Evolutionary conservation across 2,797 vertebrate genomes (phyloP), one percentile per base, ranked within the genome.

Genomic region (Micromesistius poutassou): DNA sequence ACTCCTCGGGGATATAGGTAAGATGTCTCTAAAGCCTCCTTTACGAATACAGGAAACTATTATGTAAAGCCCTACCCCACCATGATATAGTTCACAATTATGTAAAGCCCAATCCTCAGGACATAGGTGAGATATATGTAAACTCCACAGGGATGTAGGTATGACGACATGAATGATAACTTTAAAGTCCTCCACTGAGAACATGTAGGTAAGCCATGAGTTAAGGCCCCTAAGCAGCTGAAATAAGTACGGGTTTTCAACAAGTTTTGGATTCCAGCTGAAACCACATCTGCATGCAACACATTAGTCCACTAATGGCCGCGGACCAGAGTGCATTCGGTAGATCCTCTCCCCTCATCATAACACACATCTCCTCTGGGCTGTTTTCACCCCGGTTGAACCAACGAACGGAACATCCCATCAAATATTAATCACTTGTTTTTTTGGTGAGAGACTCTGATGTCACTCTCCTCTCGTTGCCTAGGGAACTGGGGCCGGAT

Each of bases 401-500:
- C 36, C 72, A 73, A 10, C 5, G 10, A 10, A 38, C 72, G 4
- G 72, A 12, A 30, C 33, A 13, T 40, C 36, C 25, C 1, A 25
- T 40, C 35, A 73, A n/a, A 38, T 73, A 73, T 73, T 25, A 55
- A 50, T 55, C 74, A 66, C 19, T 36, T 73, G 33, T 25, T 19
- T 74, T 30, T 46, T 31, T 30, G 73, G 30, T 14, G 40, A 42
- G 40, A 42, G 40, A 42, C 40, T 13, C 8, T 12, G 25, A 73
- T 19, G 42, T 30, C 42, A 46, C 31, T 9, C 76, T 78, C 8
- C 83, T 82, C 83, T 85, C 74, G 55, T 80, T 76, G 46, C 77
- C 30, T 74, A 97, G 96, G 88, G 84, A 94, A 1, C 89, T 94
- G 22, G 93, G 93, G 28, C 90, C 92, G 30, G 93, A 95, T 80